Evolutionary conservation across 2,797 vertebrate species (phyloP).

Genomic region (Pangasius larnaudii): DNA sequence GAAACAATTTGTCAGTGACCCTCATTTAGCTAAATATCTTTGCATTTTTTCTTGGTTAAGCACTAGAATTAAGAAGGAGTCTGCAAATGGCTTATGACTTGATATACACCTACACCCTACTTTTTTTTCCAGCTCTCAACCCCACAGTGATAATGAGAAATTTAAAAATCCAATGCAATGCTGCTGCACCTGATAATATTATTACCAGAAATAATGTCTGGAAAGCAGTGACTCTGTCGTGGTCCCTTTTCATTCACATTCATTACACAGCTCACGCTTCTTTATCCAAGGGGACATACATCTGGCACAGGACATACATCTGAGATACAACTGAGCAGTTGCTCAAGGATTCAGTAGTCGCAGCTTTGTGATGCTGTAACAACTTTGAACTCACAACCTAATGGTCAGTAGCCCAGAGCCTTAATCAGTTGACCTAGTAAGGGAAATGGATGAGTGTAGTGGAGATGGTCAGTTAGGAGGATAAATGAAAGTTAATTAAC

Average conservation of each 20-base stretch:
- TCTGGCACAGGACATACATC: neutral
- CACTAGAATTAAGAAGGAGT: neutral
- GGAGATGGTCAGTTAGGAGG: neutral
- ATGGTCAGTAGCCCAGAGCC: neutral
- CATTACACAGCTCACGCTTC: no score
- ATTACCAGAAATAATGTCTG: neutral
- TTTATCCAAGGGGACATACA: neutral
- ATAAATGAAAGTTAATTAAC: neutral
- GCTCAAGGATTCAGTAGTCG: neutral
- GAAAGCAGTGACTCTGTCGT: neutral
- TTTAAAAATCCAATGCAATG: neutral
- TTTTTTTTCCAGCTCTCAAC: neutral
- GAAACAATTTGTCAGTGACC: neutral
- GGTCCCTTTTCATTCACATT: neutral
- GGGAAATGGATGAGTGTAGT: neutral
- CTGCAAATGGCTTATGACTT: neutral
- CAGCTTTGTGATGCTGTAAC: neutral
- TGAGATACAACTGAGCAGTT: neutral
- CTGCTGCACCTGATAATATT: neutral
- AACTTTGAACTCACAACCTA: neutral
- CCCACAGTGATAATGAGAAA: neutral
- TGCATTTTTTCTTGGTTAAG: neutral
- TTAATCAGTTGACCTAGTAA: neutral
- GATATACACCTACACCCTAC: no score
- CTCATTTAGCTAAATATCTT: neutral